Evolutionary conservation across 2,888 invertebrate species (phyloP), one percentile per base, ranked within the genome.

Genomic region (Nemapogon koenigi): DNA sequence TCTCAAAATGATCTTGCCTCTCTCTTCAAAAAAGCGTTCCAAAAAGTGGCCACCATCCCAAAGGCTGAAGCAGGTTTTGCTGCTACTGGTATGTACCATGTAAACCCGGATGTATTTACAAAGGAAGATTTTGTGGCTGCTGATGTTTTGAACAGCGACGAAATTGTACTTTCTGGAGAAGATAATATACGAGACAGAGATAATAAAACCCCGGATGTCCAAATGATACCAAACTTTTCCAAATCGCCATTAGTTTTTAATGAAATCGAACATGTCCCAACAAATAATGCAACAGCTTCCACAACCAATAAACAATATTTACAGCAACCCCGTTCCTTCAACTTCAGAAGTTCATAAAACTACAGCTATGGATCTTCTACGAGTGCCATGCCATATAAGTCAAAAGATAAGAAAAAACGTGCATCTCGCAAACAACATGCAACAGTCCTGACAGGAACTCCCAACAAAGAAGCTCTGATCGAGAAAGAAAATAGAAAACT

Each of bases 1-100:
- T 16, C 35, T 13, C 40, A 27, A 31, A 35, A 25, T 16, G 43
- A 43, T 18, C 13, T 45, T 8, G 43, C 22, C 22, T 22, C 22
- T 22, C 22, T 22, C 10, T 22, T 22, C 22, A 22, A 10, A 22
- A 22, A 22, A 22, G 22, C 22, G 6, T 22, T 22, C 22, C 22
- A 22, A 22, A 22, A 22, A 10, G 10, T 22, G 6, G 22, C 22
- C 22, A 22, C 22, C 22, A 22, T 22, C 4, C 22, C 22, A 22
- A 22, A 22, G 22, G 22, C 22, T 22, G 22, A 22, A 22, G 6
- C 22, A 22, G 22, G 22, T 7, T 22, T 22, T 10, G 22, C 22
- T 22, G 22, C 22, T 22, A 22, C 22, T 22, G 22, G 10, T 10
- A 22, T 22, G 10, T 22, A 22, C 10, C 22, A 6, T 10, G 6